phyloP scores from a whole-genome alignment of 2,888 invertebrate genomes.

The Drosophila lutescens region DNA sequence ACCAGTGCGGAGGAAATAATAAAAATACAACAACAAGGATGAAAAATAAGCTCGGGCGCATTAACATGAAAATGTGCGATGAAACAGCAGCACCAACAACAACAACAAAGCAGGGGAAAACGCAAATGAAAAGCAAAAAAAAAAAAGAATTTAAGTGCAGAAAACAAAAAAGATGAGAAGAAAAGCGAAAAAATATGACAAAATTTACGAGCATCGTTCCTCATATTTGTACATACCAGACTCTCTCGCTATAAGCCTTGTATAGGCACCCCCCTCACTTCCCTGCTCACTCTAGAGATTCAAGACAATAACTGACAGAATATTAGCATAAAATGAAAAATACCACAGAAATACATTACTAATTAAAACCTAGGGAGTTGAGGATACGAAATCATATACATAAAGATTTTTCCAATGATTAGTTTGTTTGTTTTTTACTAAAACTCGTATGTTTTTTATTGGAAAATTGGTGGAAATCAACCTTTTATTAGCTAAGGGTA shows the following conservation, averaged over 20 bases:
- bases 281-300: background rate
- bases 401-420: too few relatives aligned
- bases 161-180: conserved; percentile 33
- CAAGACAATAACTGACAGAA: conserved; percentile 14
- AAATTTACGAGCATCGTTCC: conserved; percentile 71
- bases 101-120: conserved; percentile 18
- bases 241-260: conserved; percentile 37
- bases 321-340: conserved; percentile 9
- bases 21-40: conserved; percentile 37
- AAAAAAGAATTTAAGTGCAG: conserved; percentile 42
- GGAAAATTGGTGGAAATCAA: too few relatives aligned
- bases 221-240: conserved; percentile 62
- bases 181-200: conserved; percentile 75
- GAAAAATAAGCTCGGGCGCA: conserved; percentile 57
- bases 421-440: too few relatives aligned
- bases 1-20: conserved; percentile 20
- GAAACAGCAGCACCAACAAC: conserved; percentile 47
- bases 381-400: background rate
- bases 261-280: background rate
- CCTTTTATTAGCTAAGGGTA: too few relatives aligned
- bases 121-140: conserved; percentile 30
- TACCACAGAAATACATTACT: background rate
- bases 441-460: too few relatives aligned
- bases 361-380: background rate
- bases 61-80: conserved; percentile 60